Conservation (phyloP, 2,888 invertebrate species). For the Troides oblongomaculatus region DNA sequence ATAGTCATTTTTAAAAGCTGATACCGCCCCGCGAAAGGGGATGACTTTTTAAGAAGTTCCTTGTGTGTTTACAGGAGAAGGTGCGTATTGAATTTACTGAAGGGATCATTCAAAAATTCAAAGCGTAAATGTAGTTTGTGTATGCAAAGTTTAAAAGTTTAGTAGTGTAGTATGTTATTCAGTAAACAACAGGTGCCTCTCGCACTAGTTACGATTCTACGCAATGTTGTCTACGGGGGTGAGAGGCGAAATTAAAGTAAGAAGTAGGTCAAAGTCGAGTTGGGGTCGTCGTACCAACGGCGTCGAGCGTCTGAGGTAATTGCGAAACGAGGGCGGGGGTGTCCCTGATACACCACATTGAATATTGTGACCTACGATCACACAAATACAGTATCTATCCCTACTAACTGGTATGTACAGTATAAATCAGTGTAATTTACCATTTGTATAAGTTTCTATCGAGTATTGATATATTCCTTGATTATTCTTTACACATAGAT, state of each 20-base stretch:
- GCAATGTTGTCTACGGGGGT: constrained; percentile 57
- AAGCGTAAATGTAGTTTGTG: background rate
- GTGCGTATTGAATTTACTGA: no score
- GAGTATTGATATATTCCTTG: background rate
- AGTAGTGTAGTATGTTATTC: background rate
- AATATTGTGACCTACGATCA: constrained; percentile 29
- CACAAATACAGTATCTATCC: constrained; percentile 1
- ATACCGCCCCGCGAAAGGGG: no score
- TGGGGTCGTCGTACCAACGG: constrained; percentile 63
- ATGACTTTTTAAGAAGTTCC: no score
- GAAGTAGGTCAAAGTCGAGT: constrained; percentile 77
- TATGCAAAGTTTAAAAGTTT: background rate
- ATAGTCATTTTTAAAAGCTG: no score
- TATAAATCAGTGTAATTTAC: background rate
- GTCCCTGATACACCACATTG: constrained; percentile 38
- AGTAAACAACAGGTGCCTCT: constrained; percentile 32
- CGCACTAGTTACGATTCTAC: constrained; percentile 32
- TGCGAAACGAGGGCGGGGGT: constrained; percentile 65
- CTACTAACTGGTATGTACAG: no score
- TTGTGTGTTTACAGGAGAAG: no score
- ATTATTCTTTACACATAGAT: background rate
- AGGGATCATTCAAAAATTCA: no score
- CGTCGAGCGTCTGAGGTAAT: constrained; percentile 66
- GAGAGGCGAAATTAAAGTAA: constrained; percentile 74
- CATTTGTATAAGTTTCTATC: background rate